A percentile compares a stretch with the other conserved stretches of the same genome.
Conservation (phyloP, 2,888 invertebrate species). For the Cerceris rybyensis region DNA sequence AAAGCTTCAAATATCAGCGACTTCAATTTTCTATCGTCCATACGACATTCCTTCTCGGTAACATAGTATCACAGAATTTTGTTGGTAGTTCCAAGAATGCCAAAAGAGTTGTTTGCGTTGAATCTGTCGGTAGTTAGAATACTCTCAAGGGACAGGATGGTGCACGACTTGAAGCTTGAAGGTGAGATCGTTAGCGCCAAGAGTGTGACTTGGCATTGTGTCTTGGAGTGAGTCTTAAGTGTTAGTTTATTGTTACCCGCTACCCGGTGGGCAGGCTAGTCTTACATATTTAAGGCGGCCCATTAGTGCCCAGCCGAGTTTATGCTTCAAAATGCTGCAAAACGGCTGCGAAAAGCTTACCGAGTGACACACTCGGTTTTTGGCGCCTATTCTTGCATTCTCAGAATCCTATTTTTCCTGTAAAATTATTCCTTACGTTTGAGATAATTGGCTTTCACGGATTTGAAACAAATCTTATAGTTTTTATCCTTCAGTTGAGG, state of each 20-base stretch:
- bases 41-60: too few species aligned
- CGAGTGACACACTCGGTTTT: conserved; percentile 6
- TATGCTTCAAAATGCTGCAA: conserved; percentile 54
- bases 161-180: conserved; percentile 52
- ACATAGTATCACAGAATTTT: not conserved
- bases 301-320: conserved; percentile 70
- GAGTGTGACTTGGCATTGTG: conserved; percentile 79
- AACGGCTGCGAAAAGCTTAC: conserved; percentile 28
- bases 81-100: not conserved
- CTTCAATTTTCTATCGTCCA: too few species aligned
- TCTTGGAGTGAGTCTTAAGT: conserved; percentile 75
- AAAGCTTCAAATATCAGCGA: too few species aligned
- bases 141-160: conserved; percentile 30
- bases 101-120: not conserved
- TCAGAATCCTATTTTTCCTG: too few species aligned
- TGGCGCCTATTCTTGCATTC: not conserved
- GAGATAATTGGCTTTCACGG: too few species aligned
- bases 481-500: too few species aligned
- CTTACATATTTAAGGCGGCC: conserved; percentile 76
- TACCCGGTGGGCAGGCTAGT: conserved; percentile 77
- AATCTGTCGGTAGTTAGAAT: conserved; percentile 17
- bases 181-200: conserved; percentile 80
- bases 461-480: too few species aligned
- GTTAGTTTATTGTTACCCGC: conserved; percentile 81
- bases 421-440: too few species aligned